Conservation (phyloP, 2,113 vertebrate genomes). For the Gulo gulo region DNA sequence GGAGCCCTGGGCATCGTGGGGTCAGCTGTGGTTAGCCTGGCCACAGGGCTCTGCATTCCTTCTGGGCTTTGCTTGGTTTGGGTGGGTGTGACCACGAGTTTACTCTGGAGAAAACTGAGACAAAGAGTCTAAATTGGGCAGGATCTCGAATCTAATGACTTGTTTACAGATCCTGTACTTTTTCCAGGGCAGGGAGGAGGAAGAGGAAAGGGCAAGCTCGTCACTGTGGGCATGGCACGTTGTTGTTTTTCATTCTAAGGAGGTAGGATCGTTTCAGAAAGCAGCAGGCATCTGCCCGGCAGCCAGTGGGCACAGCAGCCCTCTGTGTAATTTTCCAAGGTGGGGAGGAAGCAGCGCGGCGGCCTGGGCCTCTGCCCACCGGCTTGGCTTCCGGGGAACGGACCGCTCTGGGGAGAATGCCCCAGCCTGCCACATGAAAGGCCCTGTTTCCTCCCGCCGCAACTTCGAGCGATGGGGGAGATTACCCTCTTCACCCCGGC, state of each 20-base stretch:
- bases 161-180: slow-evolving; percentile 72
- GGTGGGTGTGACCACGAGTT: slow-evolving; percentile 72
- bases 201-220: not conserved
- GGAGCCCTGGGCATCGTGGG: slow-evolving; percentile 50
- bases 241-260: slow-evolving; percentile 61
- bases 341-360: not conserved
- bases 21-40: slow-evolving; percentile 71
- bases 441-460: not conserved
- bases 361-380: slow-evolving; percentile 15
- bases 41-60: slow-evolving; percentile 67
- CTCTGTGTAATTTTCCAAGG: slow-evolving; percentile 71
- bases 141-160: slow-evolving; percentile 72
- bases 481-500: not conserved
- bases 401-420: not conserved
- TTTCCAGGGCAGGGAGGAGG: slow-evolving; percentile 56
- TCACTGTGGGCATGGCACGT: not conserved
- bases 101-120: slow-evolving; percentile 74
- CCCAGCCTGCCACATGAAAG: slow-evolving; percentile 29
- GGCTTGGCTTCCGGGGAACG: slow-evolving; percentile 40
- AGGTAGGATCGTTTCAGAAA: slow-evolving; percentile 2
- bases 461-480: not conserved
- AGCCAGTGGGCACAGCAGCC: not conserved
- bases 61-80: slow-evolving; percentile 72
- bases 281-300: slow-evolving; percentile 41
- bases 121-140: slow-evolving; percentile 75